phyloP scores from a whole-genome alignment of 2,797 vertebrate species.

The Amphiprion clarkii region DNA sequence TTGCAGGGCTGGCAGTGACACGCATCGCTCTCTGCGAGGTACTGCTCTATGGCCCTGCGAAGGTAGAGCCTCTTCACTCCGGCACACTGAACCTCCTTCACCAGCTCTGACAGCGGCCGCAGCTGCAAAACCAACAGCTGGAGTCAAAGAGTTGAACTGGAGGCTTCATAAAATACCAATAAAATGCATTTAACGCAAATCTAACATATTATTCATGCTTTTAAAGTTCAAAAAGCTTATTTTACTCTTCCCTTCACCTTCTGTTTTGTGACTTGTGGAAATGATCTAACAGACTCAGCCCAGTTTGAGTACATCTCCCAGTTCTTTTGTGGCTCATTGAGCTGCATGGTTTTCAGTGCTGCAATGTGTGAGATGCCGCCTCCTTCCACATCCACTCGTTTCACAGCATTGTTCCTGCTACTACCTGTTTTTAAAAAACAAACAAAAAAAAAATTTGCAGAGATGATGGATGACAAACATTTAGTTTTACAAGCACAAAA shows the following conservation, averaged over 20 bases:
- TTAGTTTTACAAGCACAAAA: neutral
- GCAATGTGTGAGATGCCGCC: constrained; percentile 71
- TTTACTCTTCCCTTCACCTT: constrained; percentile 79
- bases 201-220: neutral
- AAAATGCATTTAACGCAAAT: neutral
- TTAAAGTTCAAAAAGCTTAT: neutral
- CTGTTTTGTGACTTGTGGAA: constrained; percentile 86
- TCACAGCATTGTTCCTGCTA: rapidly evolving
- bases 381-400: constrained; percentile 64
- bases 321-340: constrained; percentile 81
- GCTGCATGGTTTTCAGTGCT: constrained; percentile 75
- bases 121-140: constrained; percentile 74
- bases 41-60: constrained; percentile 88
- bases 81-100: constrained; percentile 92
- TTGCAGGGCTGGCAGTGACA: constrained; percentile 90
- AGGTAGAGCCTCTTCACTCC: constrained; percentile 88
- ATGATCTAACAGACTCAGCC: constrained; percentile 84
- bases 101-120: constrained; percentile 88
- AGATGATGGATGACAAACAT: constrained; percentile 8
- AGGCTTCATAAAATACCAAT: neutral
- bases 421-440: neutral
- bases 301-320: constrained; percentile 83
- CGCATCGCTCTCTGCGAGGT: constrained; percentile 84
- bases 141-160: neutral
- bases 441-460: neutral